phyloP scores from a whole-genome alignment of 2,113 vertebrate genomes.

The Eublepharis macularius region DNA sequence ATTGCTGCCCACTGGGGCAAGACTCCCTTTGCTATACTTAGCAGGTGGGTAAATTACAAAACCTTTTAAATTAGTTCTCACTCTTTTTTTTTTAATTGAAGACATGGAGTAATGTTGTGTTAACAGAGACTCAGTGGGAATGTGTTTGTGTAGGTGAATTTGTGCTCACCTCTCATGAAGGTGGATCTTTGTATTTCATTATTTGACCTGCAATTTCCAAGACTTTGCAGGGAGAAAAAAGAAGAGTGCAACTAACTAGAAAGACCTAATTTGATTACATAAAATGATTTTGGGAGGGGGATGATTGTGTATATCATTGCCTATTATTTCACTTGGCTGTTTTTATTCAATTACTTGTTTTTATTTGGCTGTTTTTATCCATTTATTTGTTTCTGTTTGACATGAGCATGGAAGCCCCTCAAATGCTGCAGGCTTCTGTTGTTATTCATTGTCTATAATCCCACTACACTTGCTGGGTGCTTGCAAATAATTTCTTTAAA shows the following conservation, averaged over 20 bases:
- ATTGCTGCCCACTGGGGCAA: neutral
- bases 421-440: no score
- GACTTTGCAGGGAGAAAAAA: neutral
- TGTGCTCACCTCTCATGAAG: neutral
- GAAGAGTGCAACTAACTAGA: neutral
- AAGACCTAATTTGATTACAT: neutral
- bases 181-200: neutral
- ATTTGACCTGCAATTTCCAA: neutral
- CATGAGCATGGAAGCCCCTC: no score
- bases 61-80: neutral
- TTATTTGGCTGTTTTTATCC: neutral
- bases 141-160: neutral
- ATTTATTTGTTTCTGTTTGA: neutral
- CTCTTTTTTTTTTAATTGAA: neutral
- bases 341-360: neutral
- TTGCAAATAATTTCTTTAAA: no score
- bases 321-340: neutral
- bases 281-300: neutral
- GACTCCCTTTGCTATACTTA: neutral
- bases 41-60: neutral
- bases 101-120: neutral
- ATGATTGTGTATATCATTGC: neutral
- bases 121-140: neutral
- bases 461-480: no score
- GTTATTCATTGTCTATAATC: no score